Evolutionary conservation across 2,888 invertebrate genomes (phyloP).

Genomic region (Drosophila leonis): DNA sequence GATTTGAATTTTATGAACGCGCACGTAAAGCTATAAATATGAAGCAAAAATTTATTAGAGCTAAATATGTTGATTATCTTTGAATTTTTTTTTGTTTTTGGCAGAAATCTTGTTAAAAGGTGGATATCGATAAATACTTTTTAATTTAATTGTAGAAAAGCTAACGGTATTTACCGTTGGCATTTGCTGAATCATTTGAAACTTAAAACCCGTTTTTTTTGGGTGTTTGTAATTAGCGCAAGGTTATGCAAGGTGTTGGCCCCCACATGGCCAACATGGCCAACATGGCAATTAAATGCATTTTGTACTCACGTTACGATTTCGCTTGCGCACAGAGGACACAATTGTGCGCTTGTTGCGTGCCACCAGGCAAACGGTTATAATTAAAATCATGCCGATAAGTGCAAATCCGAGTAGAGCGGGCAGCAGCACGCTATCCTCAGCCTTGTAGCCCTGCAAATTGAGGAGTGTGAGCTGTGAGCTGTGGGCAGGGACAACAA

Average conservation of each 20-base stretch:
- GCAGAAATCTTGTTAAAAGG: no score
- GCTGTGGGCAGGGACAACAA: conserved; percentile 10
- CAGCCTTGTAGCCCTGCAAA: conserved; percentile 87
- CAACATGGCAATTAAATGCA: conserved; percentile 64
- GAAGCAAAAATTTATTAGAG: not conserved
- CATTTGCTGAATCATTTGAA: not conserved
- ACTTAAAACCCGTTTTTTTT: not conserved
- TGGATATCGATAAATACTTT: no score
- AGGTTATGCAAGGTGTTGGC: conserved; percentile 13
- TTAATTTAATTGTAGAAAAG: not conserved
- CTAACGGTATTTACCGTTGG: not conserved
- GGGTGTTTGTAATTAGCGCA: not conserved
- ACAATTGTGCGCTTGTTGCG: conserved; percentile 85
- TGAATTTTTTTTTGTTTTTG: not conserved
- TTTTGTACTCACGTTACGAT: conserved; percentile 83
- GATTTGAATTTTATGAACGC: not conserved
- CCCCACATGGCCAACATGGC: conserved; percentile 24
- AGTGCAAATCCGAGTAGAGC: conserved; percentile 86
- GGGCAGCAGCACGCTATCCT: conserved; percentile 88
- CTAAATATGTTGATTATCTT: not conserved
- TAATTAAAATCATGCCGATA: conserved; percentile 86
- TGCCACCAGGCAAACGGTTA: conserved; percentile 87
- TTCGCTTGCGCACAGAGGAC: conserved; percentile 84
- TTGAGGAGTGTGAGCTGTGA: not conserved
- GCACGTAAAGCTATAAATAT: not conserved